Conservation (phyloP, 2,888 invertebrate species). For the Blomia tropicalis region DNA sequence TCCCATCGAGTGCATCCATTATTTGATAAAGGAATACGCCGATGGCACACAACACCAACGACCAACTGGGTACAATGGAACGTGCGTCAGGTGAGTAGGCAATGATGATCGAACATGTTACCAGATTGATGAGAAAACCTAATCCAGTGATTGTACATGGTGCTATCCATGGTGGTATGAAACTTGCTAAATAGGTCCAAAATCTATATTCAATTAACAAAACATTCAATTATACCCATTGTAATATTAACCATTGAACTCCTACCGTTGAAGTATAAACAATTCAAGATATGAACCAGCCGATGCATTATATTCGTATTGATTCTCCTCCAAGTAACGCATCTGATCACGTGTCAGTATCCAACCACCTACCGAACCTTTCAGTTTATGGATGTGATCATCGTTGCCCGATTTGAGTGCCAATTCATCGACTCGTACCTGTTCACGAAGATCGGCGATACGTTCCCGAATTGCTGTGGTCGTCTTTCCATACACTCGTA, state of each 20-base stretch:
- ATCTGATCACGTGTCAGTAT: constrained; percentile 28
- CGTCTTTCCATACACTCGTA: no score
- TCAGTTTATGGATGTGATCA: constrained; percentile 14
- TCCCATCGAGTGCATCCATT: constrained; percentile 95
- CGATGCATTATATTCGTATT: constrained; percentile 29
- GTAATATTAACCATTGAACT: not conserved
- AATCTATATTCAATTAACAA: constrained; percentile 65
- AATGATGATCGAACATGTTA: constrained; percentile 76
- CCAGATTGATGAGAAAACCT: constrained; percentile 76
- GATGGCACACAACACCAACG: constrained; percentile 71
- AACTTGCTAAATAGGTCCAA: constrained; percentile 86
- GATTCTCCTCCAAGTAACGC: constrained; percentile 26
- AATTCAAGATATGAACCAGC: constrained; percentile 28
- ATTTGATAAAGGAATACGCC: constrained; percentile 94
- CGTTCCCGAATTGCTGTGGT: not conserved
- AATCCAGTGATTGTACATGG: constrained; percentile 91
- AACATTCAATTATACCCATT: not conserved
- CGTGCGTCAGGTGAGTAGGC: constrained; percentile 85
- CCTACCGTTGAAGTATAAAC: constrained; percentile 28
- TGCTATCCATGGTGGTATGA: constrained; percentile 84
- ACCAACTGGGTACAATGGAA: constrained; percentile 83
- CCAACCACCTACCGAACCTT: constrained; percentile 26
- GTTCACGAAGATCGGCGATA: constrained; percentile 13
- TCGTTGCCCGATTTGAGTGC: constrained; percentile 6
- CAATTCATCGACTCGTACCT: constrained; percentile 17